Percentiles rank a stretch among this genome's conserved stretches.
These are phyloP conservation scores for Onychomys arenicola DNA, from an alignment of 2,797 vertebrate genomes.

Conservation along the genomic window DNA sequence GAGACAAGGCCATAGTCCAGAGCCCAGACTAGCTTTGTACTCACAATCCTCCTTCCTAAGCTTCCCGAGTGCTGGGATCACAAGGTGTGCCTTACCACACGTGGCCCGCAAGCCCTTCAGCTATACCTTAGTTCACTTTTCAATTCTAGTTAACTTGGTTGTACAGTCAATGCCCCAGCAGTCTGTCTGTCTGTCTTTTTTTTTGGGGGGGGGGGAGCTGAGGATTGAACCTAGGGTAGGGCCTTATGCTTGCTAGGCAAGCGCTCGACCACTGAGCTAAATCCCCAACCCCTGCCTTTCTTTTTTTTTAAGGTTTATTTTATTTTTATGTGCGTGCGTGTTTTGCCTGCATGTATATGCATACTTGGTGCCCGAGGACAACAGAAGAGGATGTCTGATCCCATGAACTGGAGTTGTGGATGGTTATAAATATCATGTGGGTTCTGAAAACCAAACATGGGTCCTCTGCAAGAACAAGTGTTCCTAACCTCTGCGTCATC, in stretches of 20 bases:
- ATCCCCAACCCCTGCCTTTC: no score
- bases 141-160: not conserved
- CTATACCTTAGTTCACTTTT: not conserved
- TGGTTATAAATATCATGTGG: not conserved
- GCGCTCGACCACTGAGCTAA: no score
- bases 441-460: not conserved
- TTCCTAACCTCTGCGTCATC: not conserved
- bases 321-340: not conserved
- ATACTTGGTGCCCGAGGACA: not conserved
- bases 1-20: not conserved
- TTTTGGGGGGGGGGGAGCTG: no score
- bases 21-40: not conserved
- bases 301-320: not conserved
- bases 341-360: not conserved
- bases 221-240: no score
- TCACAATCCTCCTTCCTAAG: not conserved
- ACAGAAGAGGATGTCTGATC: no score
- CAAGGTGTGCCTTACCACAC: not conserved
- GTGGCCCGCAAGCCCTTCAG: not conserved
- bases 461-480: not conserved
- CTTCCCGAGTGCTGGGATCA: not conserved
- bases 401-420: not conserved
- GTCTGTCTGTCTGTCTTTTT: no score
- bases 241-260: no score
- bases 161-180: fast-evolving